Conservation (phyloP, 1,140 invertebrate genomes). For the Aphelinus atriplicis region DNA sequence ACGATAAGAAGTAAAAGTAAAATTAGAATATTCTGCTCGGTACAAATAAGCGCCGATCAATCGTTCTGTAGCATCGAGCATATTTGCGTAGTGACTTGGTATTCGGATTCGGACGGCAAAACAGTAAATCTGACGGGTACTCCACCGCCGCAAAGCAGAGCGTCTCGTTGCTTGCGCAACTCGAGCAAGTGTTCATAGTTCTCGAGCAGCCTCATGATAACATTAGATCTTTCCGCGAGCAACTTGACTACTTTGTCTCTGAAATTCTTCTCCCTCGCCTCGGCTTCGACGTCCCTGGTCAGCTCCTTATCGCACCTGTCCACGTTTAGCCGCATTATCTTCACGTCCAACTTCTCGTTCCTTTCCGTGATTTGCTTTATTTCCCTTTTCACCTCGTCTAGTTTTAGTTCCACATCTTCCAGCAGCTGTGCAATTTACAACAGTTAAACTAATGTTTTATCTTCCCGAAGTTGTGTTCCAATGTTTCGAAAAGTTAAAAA, state of each 20-base stretch:
- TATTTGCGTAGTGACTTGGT: too few species aligned
- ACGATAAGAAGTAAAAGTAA: too few species aligned
- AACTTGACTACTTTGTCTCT: slow-evolving; percentile 65
- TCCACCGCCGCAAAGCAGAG: background rate
- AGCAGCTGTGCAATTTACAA: slow-evolving; percentile 36
- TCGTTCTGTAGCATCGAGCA: too few species aligned
- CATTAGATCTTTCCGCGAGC: slow-evolving; percentile 65
- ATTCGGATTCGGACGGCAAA: too few species aligned
- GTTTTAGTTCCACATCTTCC: slow-evolving; percentile 38
- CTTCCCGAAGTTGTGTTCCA: too few species aligned
- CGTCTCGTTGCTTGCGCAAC: slow-evolving; percentile 64
- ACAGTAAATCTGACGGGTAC: background rate
- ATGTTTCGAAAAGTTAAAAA: background rate
- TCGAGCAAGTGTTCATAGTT: slow-evolving; percentile 67
- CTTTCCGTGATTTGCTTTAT: slow-evolving; percentile 43
- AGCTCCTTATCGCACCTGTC: slow-evolving; percentile 54
- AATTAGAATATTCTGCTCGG: too few species aligned
- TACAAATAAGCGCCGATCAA: too few species aligned
- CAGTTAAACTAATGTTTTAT: too few species aligned
- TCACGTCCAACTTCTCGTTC: slow-evolving; percentile 54
- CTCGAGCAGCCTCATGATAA: slow-evolving; percentile 70
- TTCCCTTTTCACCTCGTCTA: slow-evolving; percentile 45
- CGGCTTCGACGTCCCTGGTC: slow-evolving; percentile 46
- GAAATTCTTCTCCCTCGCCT: slow-evolving; percentile 45
- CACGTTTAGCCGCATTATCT: slow-evolving; percentile 51